A percentile compares a stretch with the other conserved stretches of the same genome.
Conservation (phyloP, 2,113 vertebrate genomes). For the Macroglossus sobrinus region DNA sequence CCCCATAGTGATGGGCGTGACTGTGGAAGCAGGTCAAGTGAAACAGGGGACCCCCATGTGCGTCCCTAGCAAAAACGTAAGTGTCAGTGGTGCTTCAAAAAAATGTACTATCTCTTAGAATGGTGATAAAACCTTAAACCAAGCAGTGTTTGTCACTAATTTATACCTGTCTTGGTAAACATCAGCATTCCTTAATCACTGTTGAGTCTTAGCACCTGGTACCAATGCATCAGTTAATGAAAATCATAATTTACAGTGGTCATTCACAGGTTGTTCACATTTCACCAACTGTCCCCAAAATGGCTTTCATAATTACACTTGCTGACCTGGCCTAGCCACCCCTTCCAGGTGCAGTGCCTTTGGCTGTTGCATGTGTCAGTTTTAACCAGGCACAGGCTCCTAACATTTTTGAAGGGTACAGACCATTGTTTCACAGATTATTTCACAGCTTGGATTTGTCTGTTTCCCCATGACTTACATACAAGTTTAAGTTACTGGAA, state of each 20-base stretch:
- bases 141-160: background rate
- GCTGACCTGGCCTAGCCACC: background rate
- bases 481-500: background rate
- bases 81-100: conserved; percentile 60
- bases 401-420: background rate
- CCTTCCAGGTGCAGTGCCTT: background rate
- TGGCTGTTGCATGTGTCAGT: too few species aligned
- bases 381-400: background rate
- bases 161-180: background rate
- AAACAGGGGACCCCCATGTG: conserved; percentile 95
- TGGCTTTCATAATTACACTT: background rate
- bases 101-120: background rate
- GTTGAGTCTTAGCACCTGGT: background rate
- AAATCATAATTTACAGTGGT: background rate
- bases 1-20: conserved; percentile 96
- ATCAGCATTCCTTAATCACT: background rate
- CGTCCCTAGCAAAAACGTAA: conserved; percentile 96
- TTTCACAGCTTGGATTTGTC: background rate
- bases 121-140: background rate
- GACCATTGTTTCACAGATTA: background rate
- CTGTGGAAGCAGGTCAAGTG: conserved; percentile 92
- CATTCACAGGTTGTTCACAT: background rate
- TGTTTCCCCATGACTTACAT: background rate
- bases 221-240: background rate
- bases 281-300: background rate